A percentile compares a stretch with the other conserved stretches of the same genome.
These are phyloP conservation scores for Myiotriccus ornatus DNA, from an alignment of 2,797 vertebrate species.

Conservation along the genomic window DNA sequence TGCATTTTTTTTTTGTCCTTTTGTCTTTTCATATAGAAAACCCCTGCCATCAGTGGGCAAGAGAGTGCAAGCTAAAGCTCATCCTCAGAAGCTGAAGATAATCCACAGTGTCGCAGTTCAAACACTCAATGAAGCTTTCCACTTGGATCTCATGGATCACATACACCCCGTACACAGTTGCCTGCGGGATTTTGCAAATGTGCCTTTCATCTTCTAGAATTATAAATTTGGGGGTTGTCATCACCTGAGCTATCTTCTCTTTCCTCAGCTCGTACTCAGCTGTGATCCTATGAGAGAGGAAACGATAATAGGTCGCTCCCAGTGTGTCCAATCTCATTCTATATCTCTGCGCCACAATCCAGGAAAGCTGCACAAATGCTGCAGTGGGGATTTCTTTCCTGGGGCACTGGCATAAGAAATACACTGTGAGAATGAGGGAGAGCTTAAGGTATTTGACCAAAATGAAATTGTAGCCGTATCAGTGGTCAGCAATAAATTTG, in stretches of 20 bases:
- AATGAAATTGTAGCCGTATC: slow-evolving; percentile 8
- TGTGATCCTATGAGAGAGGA: neutral
- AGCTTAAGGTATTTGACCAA: neutral
- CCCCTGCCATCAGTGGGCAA: neutral
- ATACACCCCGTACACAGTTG: neutral
- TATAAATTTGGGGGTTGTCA: neutral
- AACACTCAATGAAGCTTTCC: neutral
- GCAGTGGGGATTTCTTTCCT: neutral
- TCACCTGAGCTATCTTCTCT: neutral
- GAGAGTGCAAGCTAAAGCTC: neutral
- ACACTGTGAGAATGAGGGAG: neutral
- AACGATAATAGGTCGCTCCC: fast-evolving
- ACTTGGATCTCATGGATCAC: neutral
- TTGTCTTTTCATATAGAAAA: neutral
- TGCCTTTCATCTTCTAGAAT: neutral
- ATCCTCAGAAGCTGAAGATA: neutral
- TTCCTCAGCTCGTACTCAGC: neutral
- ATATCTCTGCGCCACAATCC: neutral
- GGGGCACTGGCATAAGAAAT: neutral
- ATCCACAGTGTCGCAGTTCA: neutral
- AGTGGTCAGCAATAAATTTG: slow-evolving; percentile 22
- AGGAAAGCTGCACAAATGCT: neutral
- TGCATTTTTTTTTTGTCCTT: fast-evolving
- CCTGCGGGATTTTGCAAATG: neutral
- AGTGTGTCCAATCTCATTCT: neutral